phyloP scores from a whole-genome alignment of 2,888 invertebrate genomes.

The Lithophane ornitopus region DNA sequence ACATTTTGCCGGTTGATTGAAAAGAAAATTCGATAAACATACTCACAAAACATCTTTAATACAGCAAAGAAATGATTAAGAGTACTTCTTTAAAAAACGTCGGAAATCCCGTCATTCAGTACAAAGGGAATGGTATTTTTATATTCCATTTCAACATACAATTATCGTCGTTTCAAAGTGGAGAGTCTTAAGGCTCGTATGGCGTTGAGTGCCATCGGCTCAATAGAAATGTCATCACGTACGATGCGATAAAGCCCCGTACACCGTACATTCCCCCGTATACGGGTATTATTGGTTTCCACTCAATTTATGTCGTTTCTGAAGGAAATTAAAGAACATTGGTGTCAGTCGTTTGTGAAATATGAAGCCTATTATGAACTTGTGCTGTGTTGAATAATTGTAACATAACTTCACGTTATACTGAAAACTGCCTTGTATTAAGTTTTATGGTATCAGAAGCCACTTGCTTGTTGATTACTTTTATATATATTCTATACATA shows the following conservation, averaged over 20 bases:
- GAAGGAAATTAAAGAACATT: constrained; percentile 52
- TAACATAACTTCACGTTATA: not conserved
- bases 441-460: too few relatives aligned
- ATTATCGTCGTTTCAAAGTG: constrained; percentile 72
- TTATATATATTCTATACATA: too few relatives aligned
- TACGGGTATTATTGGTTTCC: constrained; percentile 72
- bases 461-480: too few relatives aligned
- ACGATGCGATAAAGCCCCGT: constrained; percentile 67
- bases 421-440: not conserved
- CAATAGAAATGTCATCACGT: constrained; percentile 77
- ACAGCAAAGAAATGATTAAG: constrained; percentile 59
- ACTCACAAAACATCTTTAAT: constrained; percentile 16
- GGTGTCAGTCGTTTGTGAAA: constrained; percentile 19
- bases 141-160: constrained; percentile 73
- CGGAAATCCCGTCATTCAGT: constrained; percentile 64
- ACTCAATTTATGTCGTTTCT: constrained; percentile 65
- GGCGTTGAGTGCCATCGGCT: constrained; percentile 71
- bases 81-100: constrained; percentile 59
- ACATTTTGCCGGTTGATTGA: not conserved
- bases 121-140: constrained; percentile 69
- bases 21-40: constrained; percentile 21
- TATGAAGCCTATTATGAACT: not conserved
- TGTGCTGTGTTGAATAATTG: not conserved
- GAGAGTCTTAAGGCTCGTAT: constrained; percentile 68
- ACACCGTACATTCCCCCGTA: constrained; percentile 59